Evolutionary conservation across 2,113 vertebrate genomes (phyloP).

Genomic region (Phalacrocorax brasilianus): DNA sequence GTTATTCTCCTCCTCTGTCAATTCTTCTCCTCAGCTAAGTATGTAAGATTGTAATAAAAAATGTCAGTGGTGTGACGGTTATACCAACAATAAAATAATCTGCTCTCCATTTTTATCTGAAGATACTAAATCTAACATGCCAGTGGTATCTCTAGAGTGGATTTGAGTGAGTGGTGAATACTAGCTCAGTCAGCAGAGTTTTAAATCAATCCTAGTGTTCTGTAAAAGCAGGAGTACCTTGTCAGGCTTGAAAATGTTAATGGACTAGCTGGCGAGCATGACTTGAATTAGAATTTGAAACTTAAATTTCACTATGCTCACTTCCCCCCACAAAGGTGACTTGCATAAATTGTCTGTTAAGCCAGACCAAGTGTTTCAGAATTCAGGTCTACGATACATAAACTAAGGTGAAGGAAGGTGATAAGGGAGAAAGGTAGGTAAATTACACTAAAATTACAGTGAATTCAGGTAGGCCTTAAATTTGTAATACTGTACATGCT

Average conservation of each 20-base stretch:
- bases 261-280: neutral
- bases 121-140: neutral
- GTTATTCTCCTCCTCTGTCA: neutral
- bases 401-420: neutral
- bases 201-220: neutral
- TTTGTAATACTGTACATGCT: neutral
- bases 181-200: neutral
- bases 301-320: neutral
- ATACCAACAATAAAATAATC: neutral
- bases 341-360: neutral
- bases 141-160: neutral
- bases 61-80: neutral
- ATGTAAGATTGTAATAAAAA: neutral
- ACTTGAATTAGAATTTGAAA: neutral
- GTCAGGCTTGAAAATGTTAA: conserved; percentile 15
- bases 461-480: neutral
- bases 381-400: neutral
- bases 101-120: neutral
- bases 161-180: neutral
- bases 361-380: neutral
- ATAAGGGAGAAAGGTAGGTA: neutral
- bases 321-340: too few relatives aligned
- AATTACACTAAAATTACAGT: neutral
- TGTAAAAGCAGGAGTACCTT: neutral
- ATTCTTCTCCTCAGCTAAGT: neutral